Evolutionary conservation across 2,888 invertebrate genomes (phyloP).

Genomic region (Deilephila elpenor): DNA sequence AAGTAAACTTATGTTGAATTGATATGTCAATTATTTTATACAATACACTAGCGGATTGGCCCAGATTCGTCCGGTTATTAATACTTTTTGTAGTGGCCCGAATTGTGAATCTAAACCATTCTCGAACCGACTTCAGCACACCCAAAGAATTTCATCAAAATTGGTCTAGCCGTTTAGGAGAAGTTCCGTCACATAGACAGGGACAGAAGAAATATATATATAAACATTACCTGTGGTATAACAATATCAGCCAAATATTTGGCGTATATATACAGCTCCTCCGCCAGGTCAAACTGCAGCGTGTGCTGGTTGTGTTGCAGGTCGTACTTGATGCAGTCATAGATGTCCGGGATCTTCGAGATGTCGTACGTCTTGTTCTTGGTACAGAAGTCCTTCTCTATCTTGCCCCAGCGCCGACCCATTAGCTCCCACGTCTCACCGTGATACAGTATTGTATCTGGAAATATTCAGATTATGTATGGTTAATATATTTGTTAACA

Average conservation of each 20-base stretch:
- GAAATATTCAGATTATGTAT: constrained; percentile 26
- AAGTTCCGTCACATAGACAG: no score
- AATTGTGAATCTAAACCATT: no score
- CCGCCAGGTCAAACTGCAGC: constrained; percentile 95
- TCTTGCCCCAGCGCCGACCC: constrained; percentile 98
- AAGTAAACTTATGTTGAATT: no score
- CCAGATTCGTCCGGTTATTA: no score
- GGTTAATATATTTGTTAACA: background rate
- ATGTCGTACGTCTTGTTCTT: constrained; percentile 98
- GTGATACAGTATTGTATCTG: constrained; percentile 97
- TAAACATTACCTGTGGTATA: constrained; percentile 92
- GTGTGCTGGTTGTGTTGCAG: constrained; percentile 99
- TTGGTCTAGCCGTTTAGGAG: no score
- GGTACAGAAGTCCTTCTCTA: constrained; percentile 98
- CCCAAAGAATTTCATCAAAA: no score
- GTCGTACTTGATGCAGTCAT: constrained; percentile 99
- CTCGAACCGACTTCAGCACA: no score
- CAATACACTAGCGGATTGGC: no score
- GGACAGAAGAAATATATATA: background rate
- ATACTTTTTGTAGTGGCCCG: no score
- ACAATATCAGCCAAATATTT: constrained; percentile 99
- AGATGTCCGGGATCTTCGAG: constrained; percentile 99
- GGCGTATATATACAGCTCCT: constrained; percentile 96
- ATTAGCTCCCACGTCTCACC: constrained; percentile 99
- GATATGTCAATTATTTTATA: no score